A percentile compares a stretch with the other conserved stretches of the same genome.
These are phyloP conservation scores for Phenganax subtilis DNA, from an alignment of 92 coral and sea anemone species.

Conservation along the genomic window DNA sequence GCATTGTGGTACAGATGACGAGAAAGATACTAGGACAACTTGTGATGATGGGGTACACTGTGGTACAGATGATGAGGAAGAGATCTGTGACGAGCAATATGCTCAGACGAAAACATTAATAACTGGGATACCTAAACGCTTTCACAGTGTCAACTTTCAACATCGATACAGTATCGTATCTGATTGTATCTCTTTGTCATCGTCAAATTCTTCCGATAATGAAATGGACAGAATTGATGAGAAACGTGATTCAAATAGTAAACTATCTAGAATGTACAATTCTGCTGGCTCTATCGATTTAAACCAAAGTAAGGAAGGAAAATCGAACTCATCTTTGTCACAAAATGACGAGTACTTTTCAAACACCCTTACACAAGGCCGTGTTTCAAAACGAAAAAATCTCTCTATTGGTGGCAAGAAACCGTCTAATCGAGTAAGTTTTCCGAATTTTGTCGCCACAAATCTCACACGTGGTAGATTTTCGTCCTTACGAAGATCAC, in stretches of 20 bases:
- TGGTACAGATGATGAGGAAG: slow-evolving; percentile 7
- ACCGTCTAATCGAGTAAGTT: slow-evolving; percentile 54
- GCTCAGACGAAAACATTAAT: not conserved
- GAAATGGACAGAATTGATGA: slow-evolving; percentile 59
- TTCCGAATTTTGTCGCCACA: slow-evolving; percentile 84
- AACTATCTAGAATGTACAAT: not conserved
- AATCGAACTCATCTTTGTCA: slow-evolving; percentile 76
- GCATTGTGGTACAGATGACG: slow-evolving; percentile 14
- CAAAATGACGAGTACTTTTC: slow-evolving; percentile 46
- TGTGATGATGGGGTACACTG: slow-evolving; percentile 1
- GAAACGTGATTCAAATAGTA: slow-evolving; percentile 41
- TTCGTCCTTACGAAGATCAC: slow-evolving; percentile 79
- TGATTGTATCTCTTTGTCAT: slow-evolving; percentile 88
- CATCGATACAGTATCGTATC: slow-evolving; percentile 97
- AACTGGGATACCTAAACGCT: slow-evolving; percentile 14
- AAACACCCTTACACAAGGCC: not conserved
- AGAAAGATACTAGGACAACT: slow-evolving; percentile 34
- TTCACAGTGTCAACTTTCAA: slow-evolving; percentile 69
- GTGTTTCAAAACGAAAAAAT: not conserved
- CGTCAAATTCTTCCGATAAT: slow-evolving; percentile 80
- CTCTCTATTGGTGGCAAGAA: slow-evolving; percentile 33
- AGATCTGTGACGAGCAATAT: not conserved
- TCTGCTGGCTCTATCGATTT: slow-evolving; percentile 31
- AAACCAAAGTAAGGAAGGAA: slow-evolving; percentile 42
- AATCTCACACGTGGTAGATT: slow-evolving; percentile 71